phyloP scores from a whole-genome alignment of 2,797 vertebrate genomes.

The Meda fulgida region DNA sequence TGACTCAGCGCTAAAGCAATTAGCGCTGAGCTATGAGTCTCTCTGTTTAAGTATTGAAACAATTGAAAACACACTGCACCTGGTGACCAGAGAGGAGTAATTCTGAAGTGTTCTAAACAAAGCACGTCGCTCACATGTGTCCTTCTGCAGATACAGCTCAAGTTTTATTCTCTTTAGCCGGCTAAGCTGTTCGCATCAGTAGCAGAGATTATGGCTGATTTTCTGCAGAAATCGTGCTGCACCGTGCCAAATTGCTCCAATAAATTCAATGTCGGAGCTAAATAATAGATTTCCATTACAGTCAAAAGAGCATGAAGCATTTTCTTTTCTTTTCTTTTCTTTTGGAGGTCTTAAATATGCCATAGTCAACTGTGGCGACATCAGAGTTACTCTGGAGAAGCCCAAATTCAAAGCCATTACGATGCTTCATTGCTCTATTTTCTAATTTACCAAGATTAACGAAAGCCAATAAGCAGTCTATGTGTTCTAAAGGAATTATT shows the following conservation, averaged over 20 bases:
- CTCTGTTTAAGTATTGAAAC: constrained; percentile 29
- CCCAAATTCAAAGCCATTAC: constrained; percentile 74
- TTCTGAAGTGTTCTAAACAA: constrained; percentile 14
- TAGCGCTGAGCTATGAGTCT: no score
- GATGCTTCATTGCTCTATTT: constrained; percentile 74
- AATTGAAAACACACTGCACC: background rate
- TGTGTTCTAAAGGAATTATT: constrained; percentile 74
- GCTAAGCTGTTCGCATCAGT: constrained; percentile 11
- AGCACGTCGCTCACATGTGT: background rate
- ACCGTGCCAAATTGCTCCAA: constrained; percentile 37
- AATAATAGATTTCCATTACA: constrained; percentile 59
- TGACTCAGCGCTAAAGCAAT: constrained; percentile 25
- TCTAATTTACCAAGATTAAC: constrained; percentile 77
- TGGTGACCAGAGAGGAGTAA: background rate
- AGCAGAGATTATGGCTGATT: constrained; percentile 13
- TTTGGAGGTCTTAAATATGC: constrained; percentile 42
- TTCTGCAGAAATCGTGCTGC: background rate
- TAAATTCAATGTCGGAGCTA: constrained; percentile 52
- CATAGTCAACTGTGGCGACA: constrained; percentile 24
- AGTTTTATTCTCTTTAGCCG: constrained; percentile 12
- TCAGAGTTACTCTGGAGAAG: constrained; percentile 63
- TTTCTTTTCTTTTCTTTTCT: constrained; percentile 57
- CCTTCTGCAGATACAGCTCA: background rate
- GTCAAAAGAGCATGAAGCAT: constrained; percentile 58
- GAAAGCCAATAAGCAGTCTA: constrained; percentile 71